Percentiles rank a stretch among this genome's conserved stretches.
phyloP scores from a whole-genome alignment of 2,888 invertebrate genomes.

The Apamea crenata region DNA sequence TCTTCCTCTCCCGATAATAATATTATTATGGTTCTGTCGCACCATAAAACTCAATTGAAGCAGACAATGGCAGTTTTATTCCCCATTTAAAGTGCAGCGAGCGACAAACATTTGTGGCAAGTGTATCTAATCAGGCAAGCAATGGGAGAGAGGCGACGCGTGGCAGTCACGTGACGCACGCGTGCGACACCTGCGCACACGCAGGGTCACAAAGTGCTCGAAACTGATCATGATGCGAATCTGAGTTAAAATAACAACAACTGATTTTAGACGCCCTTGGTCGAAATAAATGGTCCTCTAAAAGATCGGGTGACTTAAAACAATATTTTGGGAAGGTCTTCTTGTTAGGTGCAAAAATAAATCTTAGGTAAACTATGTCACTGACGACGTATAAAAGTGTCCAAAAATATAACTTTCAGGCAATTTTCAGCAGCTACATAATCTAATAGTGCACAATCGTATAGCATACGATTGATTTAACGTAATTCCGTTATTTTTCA shows the following conservation, averaged over 20 bases:
- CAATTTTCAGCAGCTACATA: too few relatives aligned
- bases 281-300: constrained; percentile 43
- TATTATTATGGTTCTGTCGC: constrained; percentile 78
- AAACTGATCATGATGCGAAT: constrained; percentile 59
- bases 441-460: neutral
- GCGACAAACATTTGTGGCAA: constrained; percentile 84
- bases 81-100: constrained; percentile 76
- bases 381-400: neutral
- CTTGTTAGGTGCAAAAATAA: constrained; percentile 17
- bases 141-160: constrained; percentile 66
- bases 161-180: constrained; percentile 75
- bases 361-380: neutral
- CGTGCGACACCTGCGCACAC: constrained; percentile 81
- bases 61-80: constrained; percentile 78
- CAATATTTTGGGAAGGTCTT: constrained; percentile 46
- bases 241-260: constrained; percentile 63
- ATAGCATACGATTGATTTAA: neutral
- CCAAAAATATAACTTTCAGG: neutral
- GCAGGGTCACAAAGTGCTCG: constrained; percentile 56
- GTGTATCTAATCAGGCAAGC: constrained; percentile 82
- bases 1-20: constrained; percentile 71
- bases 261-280: constrained; percentile 57
- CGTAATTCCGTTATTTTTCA: neutral
- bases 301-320: constrained; percentile 45
- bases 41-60: constrained; percentile 75